Evolutionary conservation across 2,797 vertebrate species (phyloP).

Genomic region (Babyrousa celebensis): DNA sequence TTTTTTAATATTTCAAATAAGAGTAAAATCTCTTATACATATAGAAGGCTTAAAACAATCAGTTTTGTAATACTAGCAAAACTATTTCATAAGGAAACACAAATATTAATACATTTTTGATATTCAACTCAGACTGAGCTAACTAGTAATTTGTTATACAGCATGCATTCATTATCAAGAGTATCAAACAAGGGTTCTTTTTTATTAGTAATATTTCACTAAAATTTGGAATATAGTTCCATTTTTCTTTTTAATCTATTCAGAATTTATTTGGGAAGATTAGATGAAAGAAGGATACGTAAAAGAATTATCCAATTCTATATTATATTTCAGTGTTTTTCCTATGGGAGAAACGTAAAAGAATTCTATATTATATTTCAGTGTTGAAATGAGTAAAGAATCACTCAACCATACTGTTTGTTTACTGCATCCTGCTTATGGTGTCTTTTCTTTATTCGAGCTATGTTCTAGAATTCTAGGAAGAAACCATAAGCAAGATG

Average conservation of each 20-base stretch:
- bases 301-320: neutral
- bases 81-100: neutral
- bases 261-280: neutral
- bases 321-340: neutral
- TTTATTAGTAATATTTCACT: neutral
- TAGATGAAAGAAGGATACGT: neutral
- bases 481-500: neutral
- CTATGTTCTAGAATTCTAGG: neutral
- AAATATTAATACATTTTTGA: neutral
- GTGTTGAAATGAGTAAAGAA: neutral
- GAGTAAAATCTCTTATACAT: neutral
- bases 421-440: neutral
- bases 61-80: neutral
- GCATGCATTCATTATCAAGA: neutral
- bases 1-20: conserved; percentile 9
- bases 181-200: neutral
- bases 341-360: neutral
- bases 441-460: neutral
- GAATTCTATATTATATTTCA: neutral
- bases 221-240: neutral
- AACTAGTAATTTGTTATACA: neutral
- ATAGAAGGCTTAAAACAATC: neutral
- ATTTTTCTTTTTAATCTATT: neutral
- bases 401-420: neutral
- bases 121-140: neutral